Evolutionary conservation across 1,140 invertebrate species (phyloP).

Genomic region (Euwallacea fornicatus): DNA sequence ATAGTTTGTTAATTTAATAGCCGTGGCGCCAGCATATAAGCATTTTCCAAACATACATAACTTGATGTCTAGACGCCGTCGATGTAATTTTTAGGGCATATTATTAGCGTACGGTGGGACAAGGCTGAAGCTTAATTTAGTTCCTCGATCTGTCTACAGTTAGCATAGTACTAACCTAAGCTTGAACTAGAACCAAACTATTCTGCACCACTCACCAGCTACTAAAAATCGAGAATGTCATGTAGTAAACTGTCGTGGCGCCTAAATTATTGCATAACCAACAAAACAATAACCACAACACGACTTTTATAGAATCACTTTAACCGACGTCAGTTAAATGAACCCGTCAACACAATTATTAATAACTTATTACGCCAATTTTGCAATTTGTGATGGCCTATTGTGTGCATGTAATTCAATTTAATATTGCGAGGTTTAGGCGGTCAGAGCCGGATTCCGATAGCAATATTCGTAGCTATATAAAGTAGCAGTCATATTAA

Average conservation of each 20-base stretch:
- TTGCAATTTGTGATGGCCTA: not conserved
- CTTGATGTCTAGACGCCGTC: slow-evolving; percentile 18
- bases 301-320: not conserved
- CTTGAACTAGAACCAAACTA: too few relatives aligned
- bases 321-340: not conserved
- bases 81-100: slow-evolving; percentile 21
- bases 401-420: not conserved
- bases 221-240: too few relatives aligned
- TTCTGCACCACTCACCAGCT: too few relatives aligned
- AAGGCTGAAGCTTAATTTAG: not conserved
- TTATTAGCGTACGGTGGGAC: not conserved
- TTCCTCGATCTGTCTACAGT: too few relatives aligned
- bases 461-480: too few relatives aligned
- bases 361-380: slow-evolving; percentile 3
- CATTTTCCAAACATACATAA: slow-evolving; percentile 23
- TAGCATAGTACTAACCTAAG: too few relatives aligned
- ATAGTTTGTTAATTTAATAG: slow-evolving; percentile 26
- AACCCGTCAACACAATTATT: slow-evolving; percentile 15
- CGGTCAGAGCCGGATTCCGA: too few relatives aligned
- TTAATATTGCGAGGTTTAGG: too few relatives aligned
- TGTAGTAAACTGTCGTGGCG: too few relatives aligned
- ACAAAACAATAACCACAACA: too few relatives aligned
- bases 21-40: slow-evolving; percentile 22
- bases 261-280: too few relatives aligned
- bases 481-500: too few relatives aligned